These are phyloP conservation scores for Cantharis lateralis DNA, from an alignment of 2,888 invertebrate genomes.

Conservation along the genomic window DNA sequence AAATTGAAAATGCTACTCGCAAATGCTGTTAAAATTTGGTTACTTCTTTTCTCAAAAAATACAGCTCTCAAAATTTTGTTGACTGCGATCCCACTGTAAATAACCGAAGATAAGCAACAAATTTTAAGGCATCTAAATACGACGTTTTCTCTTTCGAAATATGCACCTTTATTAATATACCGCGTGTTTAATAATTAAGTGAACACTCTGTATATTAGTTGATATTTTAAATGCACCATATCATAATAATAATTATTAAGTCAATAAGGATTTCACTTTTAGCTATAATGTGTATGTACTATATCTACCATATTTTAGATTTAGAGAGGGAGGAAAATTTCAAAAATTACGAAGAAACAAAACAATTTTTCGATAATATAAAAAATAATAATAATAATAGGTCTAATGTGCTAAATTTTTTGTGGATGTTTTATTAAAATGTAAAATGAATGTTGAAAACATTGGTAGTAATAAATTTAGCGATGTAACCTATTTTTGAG, in stretches of 20 bases:
- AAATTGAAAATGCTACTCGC: background rate
- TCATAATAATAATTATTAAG: constrained; percentile 4
- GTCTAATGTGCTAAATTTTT: background rate
- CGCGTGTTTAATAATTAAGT: background rate
- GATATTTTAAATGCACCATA: constrained; percentile 15
- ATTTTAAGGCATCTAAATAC: background rate
- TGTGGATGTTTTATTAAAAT: background rate
- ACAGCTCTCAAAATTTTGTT: background rate
- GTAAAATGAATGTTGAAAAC: background rate
- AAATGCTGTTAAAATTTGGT: background rate
- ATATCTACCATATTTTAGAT: constrained; percentile 7
- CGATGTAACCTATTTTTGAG: background rate
- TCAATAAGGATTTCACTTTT: constrained; percentile 8
- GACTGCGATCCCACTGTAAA: background rate
- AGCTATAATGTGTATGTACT: constrained; percentile 8
- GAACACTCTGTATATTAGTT: background rate
- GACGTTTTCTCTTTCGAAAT: background rate
- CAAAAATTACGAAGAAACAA: background rate
- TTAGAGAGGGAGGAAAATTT: background rate
- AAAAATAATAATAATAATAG: background rate
- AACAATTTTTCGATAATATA: background rate
- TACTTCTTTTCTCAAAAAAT: background rate
- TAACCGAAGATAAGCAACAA: background rate
- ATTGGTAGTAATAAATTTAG: background rate
- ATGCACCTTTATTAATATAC: background rate